Percentiles rank a stretch among this genome's conserved stretches.
Evolutionary conservation across 2,888 invertebrate genomes (phyloP).

Genomic region (Plebejus argus): DNA sequence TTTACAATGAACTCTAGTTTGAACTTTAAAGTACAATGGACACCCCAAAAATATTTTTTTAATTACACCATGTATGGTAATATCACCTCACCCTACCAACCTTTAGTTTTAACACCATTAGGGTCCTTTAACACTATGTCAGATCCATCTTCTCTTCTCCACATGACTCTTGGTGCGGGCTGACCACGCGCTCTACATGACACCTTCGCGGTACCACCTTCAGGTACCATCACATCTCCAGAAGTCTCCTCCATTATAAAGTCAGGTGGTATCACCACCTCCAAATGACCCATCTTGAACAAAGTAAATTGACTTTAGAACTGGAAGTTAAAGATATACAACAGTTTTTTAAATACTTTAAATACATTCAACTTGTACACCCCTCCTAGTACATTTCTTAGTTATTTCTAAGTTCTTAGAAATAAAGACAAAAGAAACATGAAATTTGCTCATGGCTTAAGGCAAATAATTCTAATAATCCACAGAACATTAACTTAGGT

Average conservation of each 20-base stretch:
- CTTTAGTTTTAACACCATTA: conserved; percentile 83
- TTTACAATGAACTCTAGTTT: no score
- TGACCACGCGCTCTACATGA: conserved; percentile 88
- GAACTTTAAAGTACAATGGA: no score
- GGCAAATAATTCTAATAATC: conserved; percentile 2
- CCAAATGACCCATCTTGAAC: conserved; percentile 88
- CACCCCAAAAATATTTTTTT: no score
- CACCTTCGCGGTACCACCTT: conserved; percentile 87
- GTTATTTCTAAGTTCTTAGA: not conserved
- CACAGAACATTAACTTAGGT: conserved; percentile 12
- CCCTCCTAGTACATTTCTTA: not conserved
- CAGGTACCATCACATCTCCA: conserved; percentile 93
- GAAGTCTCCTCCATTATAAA: conserved; percentile 93
- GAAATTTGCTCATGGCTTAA: not conserved
- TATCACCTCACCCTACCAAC: conserved; percentile 54
- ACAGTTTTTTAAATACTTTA: not conserved
- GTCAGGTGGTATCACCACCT: conserved; percentile 95
- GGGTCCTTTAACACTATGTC: conserved; percentile 89
- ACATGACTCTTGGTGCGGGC: conserved; percentile 89
- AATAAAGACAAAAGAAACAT: not conserved
- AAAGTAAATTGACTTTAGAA: not conserved
- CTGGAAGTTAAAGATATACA: not conserved
- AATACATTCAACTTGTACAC: not conserved
- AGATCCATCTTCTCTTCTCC: conserved; percentile 91
- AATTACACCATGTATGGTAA: no score